These are phyloP conservation scores for Antheraea mylitta DNA, from an alignment of 1,140 invertebrate species.

Conservation along the genomic window DNA sequence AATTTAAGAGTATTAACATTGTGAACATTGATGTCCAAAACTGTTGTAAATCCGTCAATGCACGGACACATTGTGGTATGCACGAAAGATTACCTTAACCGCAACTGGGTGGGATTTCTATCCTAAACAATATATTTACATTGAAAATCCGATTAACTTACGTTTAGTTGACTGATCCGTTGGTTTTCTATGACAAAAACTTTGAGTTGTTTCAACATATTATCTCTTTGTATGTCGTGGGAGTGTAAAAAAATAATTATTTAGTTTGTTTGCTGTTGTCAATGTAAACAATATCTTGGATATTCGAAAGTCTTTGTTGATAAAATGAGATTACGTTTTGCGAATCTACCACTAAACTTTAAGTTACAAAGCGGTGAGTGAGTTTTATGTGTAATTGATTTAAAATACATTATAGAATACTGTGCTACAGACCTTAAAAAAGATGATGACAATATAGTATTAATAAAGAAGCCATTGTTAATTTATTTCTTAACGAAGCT, in stretches of 20 bases:
- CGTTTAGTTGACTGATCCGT: constrained; percentile 38
- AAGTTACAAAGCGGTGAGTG: constrained; percentile 2
- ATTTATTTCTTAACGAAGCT: too few relatives aligned
- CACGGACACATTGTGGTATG: constrained; percentile 15
- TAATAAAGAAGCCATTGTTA: too few relatives aligned
- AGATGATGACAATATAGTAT: too few relatives aligned
- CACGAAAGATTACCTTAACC: constrained; percentile 24
- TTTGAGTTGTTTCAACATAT: constrained; percentile 35
- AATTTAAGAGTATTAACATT: constrained; percentile 3
- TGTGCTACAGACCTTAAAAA: too few relatives aligned
- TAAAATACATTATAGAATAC: too few relatives aligned
- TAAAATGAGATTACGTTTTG: constrained; percentile 47
- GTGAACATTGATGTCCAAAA: constrained; percentile 13
- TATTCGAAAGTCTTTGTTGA: constrained; percentile 24
- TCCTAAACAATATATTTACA: constrained; percentile 55
- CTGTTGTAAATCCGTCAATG: constrained; percentile 52
- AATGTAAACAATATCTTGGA: constrained; percentile 8
- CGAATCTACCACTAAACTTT: constrained; percentile 19
- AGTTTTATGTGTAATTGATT: too few relatives aligned
- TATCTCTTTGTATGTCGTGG: constrained; percentile 38
- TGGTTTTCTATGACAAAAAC: constrained; percentile 28
- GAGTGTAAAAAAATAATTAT: constrained; percentile 49
- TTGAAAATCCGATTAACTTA: constrained; percentile 64
- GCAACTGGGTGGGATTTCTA: constrained; percentile 55
- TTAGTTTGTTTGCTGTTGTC: constrained; percentile 49